These are phyloP conservation scores for Dufourea novaeangliae DNA, from an alignment of 1,140 invertebrate species.

Conservation along the genomic window DNA sequence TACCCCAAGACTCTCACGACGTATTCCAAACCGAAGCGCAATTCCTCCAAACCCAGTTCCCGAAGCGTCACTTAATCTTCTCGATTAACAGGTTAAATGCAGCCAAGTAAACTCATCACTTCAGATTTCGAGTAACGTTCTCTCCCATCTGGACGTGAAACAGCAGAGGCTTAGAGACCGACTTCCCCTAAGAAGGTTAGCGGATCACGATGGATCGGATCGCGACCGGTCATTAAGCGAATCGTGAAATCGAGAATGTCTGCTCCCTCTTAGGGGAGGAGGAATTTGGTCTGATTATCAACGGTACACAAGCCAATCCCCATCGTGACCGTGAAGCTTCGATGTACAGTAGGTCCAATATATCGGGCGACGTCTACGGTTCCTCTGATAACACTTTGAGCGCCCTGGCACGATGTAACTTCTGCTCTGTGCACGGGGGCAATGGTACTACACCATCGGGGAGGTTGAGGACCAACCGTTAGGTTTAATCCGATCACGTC, in stretches of 20 bases:
- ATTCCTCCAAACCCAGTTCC: no score
- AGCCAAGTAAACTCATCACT: no score
- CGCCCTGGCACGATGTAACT: slow-evolving; percentile 33
- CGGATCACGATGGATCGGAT: slow-evolving; percentile 7
- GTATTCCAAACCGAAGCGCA: no score
- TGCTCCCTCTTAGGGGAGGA: neutral
- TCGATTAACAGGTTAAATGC: no score
- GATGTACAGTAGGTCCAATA: neutral
- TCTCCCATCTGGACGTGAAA: neutral
- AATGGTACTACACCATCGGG: slow-evolving; percentile 12
- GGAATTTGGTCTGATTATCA: slow-evolving; percentile 50
- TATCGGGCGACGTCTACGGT: neutral
- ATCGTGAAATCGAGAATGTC: slow-evolving; percentile 13
- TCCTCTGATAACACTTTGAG: slow-evolving; percentile 12
- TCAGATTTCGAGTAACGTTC: no score
- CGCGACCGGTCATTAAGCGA: neutral
- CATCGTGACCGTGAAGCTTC: neutral
- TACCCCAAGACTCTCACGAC: no score
- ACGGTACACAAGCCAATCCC: slow-evolving; percentile 29
- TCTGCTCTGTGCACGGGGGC: neutral
- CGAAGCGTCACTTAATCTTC: no score
- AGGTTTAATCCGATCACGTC: slow-evolving; percentile 69
- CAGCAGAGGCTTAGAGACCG: neutral
- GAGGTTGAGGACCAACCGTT: slow-evolving; percentile 40
- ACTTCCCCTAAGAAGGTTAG: neutral